Conservation (phyloP, 2,888 invertebrate species). For the Trypoxylon attenuatum region DNA sequence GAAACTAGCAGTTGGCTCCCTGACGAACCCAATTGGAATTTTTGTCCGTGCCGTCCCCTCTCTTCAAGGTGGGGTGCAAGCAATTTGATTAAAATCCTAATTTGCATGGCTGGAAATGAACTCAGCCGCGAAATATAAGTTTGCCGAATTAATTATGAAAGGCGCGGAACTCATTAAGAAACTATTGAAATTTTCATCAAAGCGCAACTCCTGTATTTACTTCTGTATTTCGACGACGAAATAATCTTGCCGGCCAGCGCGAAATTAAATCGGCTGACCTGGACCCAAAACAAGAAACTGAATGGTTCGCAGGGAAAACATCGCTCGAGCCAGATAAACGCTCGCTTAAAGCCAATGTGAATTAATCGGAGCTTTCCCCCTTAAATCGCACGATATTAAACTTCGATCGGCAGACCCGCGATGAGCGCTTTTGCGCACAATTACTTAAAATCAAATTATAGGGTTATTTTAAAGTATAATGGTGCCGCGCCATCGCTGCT, state of each 20-base stretch:
- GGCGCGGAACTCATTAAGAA: slow-evolving; percentile 40
- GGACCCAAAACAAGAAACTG: not conserved
- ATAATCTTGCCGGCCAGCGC: slow-evolving; percentile 19
- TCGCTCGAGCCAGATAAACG: not conserved
- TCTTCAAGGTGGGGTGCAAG: slow-evolving; percentile 22
- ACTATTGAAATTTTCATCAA: slow-evolving; percentile 50
- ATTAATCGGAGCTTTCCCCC: not conserved
- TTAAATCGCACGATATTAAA: not conserved
- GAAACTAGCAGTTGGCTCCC: too few species aligned
- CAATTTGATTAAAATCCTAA: slow-evolving; percentile 51
- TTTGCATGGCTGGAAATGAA: slow-evolving; percentile 47
- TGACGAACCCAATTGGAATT: slow-evolving; percentile 40
- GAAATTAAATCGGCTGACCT: slow-evolving; percentile 24
- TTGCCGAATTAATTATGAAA: slow-evolving; percentile 49
- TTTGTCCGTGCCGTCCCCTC: slow-evolving; percentile 20
- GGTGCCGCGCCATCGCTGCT: too few species aligned
- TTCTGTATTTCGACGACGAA: slow-evolving; percentile 35
- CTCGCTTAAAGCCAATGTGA: not conserved
- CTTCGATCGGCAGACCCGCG: not conserved
- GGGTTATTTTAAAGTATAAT: too few species aligned
- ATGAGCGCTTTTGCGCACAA: not conserved
- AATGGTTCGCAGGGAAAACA: not conserved
- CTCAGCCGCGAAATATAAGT: slow-evolving; percentile 45
- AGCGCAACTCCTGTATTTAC: slow-evolving; percentile 42
- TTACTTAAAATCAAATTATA: not conserved